These are phyloP conservation scores for Mizuhopecten yessoensis DNA, from an alignment of 1,140 invertebrate genomes.

Conservation along the genomic window DNA sequence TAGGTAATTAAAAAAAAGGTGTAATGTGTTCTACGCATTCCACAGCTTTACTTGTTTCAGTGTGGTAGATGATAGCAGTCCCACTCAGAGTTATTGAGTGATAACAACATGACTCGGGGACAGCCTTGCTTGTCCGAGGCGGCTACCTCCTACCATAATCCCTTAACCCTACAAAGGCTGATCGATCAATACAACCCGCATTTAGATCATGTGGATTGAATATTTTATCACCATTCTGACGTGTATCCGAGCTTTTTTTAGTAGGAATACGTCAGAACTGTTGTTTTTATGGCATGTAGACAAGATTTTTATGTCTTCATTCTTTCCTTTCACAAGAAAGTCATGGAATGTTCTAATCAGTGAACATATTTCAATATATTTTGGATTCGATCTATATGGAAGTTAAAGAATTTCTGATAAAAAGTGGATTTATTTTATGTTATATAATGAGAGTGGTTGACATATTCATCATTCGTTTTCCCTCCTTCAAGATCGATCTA, in stretches of 20 bases:
- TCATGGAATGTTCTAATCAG: no score
- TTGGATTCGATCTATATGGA: no score
- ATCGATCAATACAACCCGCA: not conserved
- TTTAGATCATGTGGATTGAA: not conserved
- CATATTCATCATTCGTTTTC: no score
- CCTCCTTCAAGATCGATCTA: no score
- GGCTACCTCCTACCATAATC: not conserved
- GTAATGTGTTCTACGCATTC: no score
- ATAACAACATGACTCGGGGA: not conserved
- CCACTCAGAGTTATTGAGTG: not conserved
- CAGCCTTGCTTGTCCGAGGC: not conserved
- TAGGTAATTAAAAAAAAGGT: no score
- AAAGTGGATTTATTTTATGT: no score
- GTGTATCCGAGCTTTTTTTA: not conserved
- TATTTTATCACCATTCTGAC: slow-evolving; percentile 18
- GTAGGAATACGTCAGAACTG: not conserved
- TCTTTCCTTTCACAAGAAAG: no score
- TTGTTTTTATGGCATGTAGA: not conserved
- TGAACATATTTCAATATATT: no score
- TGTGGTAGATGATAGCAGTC: not conserved
- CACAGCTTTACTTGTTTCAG: not conserved
- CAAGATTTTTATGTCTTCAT: no score
- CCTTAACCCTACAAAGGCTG: not conserved
- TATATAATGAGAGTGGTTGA: no score
- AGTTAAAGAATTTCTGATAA: no score